A percentile compares a stretch with the other conserved stretches of the same genome.
These are phyloP conservation scores for Ditula angustiorana DNA, from an alignment of 2,888 invertebrate species.

Conservation along the genomic window DNA sequence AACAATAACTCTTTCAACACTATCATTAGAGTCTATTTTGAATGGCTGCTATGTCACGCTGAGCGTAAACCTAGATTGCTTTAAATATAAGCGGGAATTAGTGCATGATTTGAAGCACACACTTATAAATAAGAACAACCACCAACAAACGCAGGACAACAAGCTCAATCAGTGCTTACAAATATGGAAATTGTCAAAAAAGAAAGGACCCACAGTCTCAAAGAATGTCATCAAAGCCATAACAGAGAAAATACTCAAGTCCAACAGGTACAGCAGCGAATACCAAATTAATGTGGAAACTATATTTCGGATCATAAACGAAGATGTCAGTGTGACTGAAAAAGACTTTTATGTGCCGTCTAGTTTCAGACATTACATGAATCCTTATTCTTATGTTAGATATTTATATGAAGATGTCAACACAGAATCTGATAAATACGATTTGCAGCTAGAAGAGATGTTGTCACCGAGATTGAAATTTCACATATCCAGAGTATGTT, in stretches of 20 bases:
- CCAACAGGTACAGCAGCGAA: not conserved
- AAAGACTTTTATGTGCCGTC: conserved; percentile 40
- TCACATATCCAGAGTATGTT: conserved; percentile 30
- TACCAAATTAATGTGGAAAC: not conserved
- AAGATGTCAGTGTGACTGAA: conserved; percentile 45
- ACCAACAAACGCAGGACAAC: conserved; percentile 15
- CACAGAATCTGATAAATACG: conserved; percentile 44
- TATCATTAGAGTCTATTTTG: conserved; percentile 51
- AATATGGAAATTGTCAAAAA: conserved; percentile 7
- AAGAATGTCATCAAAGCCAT: not conserved
- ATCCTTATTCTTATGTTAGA: conserved; percentile 58
- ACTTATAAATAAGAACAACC: conserved; percentile 54
- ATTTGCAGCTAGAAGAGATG: conserved; percentile 63
- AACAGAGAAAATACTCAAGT: not conserved
- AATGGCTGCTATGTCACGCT: conserved; percentile 57
- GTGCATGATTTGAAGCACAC: conserved; percentile 50
- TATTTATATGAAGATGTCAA: conserved; percentile 54
- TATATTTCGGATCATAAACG: conserved; percentile 44
- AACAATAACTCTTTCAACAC: conserved; percentile 44
- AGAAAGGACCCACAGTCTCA: not conserved
- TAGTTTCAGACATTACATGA: conserved; percentile 48
- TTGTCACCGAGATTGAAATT: conserved; percentile 51
- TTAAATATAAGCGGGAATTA: conserved; percentile 49
- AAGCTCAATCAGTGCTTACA: conserved; percentile 42
- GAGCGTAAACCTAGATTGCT: conserved; percentile 43